Evolutionary conservation across 1,140 invertebrate species (phyloP).

Genomic region (Aphelenchoides fujianensis): DNA sequence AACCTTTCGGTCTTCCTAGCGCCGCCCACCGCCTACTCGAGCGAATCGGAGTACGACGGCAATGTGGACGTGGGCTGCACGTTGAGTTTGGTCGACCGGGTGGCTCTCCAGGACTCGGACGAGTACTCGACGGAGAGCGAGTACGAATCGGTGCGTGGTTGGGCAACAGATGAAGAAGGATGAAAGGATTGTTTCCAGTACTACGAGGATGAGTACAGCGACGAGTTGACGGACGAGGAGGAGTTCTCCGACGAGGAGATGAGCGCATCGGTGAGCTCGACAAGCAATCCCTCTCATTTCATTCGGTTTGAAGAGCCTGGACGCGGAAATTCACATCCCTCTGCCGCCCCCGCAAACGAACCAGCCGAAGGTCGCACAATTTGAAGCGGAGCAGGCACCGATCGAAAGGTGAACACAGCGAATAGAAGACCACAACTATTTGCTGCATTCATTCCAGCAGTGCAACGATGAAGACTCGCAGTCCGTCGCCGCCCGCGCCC

Average conservation of each 20-base stretch:
- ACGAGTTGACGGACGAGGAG: constrained; percentile 27
- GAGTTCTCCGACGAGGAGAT: constrained; percentile 41
- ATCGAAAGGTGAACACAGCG: background rate
- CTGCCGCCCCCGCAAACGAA: background rate
- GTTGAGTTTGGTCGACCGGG: constrained; percentile 50
- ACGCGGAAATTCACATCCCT: background rate
- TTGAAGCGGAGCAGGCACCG: background rate
- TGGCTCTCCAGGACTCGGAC: constrained; percentile 51
- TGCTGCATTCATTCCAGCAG: background rate
- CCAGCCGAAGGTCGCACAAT: background rate
- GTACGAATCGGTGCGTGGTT: constrained; percentile 14
- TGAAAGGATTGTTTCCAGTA: constrained; percentile 16
- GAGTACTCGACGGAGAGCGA: constrained; percentile 33
- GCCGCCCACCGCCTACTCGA: constrained; percentile 14
- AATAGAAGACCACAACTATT: background rate
- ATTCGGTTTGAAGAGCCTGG: background rate
- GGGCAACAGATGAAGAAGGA: background rate
- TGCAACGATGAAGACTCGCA: background rate
- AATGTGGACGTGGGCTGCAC: constrained; percentile 51
- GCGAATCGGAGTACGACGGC: constrained; percentile 38
- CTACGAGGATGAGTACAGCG: constrained; percentile 32
- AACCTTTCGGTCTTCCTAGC: background rate
- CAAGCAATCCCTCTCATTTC: background rate
- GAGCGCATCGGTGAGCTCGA: constrained; percentile 10
- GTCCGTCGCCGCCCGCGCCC: background rate